Percentiles rank a stretch among this genome's conserved stretches.
Evolutionary conservation across 2,888 invertebrate genomes (phyloP).

Genomic region (Drosophila meridiana): DNA sequence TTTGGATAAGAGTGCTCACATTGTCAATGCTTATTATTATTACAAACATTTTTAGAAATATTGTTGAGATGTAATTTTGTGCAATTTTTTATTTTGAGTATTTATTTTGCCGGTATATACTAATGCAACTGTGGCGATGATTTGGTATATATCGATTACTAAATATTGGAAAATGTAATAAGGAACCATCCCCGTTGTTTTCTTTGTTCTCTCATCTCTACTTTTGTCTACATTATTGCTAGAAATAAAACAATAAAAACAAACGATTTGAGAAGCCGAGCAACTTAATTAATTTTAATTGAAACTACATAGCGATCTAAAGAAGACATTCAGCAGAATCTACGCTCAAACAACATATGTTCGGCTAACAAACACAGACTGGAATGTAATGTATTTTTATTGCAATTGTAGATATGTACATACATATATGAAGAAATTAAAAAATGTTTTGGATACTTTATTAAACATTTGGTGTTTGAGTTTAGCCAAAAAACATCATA

Average conservation of each 20-base stretch:
- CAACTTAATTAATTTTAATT: not conserved
- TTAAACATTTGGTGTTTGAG: not conserved
- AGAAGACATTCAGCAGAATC: not conserved
- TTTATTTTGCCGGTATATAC: not conserved
- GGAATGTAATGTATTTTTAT: not conserved
- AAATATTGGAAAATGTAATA: not conserved
- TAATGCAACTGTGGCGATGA: not conserved
- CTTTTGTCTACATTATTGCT: conserved; percentile 13
- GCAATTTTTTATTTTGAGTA: not conserved
- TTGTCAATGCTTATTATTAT: too few species aligned
- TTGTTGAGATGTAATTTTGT: too few species aligned
- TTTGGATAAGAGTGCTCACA: too few species aligned
- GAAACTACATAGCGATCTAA: not conserved
- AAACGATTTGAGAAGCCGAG: not conserved
- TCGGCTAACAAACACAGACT: not conserved
- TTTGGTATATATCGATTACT: not conserved
- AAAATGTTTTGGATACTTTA: not conserved
- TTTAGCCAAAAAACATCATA: too few species aligned
- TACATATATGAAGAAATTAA: not conserved
- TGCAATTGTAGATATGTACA: not conserved
- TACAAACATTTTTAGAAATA: too few species aligned
- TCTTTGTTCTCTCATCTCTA: conserved; percentile 7
- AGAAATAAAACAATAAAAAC: conserved; percentile 2
- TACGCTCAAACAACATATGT: not conserved
- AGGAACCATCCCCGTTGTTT: not conserved